A percentile compares a stretch with the other conserved stretches of the same genome.
Conservation (phyloP, 2,113 vertebrate species). For the Nothobranchius furzeri region DNA sequence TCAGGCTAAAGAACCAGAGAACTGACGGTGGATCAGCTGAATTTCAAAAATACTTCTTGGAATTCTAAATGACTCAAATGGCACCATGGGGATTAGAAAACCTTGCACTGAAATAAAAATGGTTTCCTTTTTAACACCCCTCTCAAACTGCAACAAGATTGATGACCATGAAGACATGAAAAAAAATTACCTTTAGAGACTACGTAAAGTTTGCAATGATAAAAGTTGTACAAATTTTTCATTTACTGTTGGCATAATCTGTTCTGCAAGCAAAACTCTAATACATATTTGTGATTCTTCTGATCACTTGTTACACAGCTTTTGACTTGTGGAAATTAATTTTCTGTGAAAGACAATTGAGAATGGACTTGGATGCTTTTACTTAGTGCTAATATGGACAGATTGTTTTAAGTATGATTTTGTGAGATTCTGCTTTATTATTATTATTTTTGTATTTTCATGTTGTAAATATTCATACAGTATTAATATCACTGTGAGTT, state of each 20-base stretch:
- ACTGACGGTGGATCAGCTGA: conserved; percentile 7
- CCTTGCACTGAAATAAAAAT: conserved; percentile 63
- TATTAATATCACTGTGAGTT: conserved; percentile 39
- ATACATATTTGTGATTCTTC: conserved; percentile 30
- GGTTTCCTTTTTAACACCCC: conserved; percentile 25
- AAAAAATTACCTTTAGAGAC: conserved; percentile 3
- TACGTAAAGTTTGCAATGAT: conserved; percentile 3
- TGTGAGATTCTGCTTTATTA: conserved; percentile 34
- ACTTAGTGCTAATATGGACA: conserved; percentile 19
- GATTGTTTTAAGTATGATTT: conserved; percentile 24
- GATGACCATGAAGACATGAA: conserved; percentile 24
- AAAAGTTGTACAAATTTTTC: conserved; percentile 16
- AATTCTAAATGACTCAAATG: neutral
- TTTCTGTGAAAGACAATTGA: conserved; percentile 65
- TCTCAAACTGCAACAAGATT: conserved; percentile 17
- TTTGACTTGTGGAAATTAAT: conserved; percentile 26
- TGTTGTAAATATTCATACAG: conserved; percentile 29
- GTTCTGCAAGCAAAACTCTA: conserved; percentile 14
- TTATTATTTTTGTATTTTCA: conserved; percentile 30
- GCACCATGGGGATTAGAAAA: conserved; percentile 28
- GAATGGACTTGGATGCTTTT: conserved; percentile 29
- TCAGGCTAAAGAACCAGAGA: conserved; percentile 31
- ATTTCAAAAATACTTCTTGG: neutral
- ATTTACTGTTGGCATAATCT: conserved; percentile 16
- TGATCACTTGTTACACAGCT: conserved; percentile 1